Evolutionary conservation across 1,140 invertebrate genomes (phyloP).

Genomic region (Anastrepha ludens): DNA sequence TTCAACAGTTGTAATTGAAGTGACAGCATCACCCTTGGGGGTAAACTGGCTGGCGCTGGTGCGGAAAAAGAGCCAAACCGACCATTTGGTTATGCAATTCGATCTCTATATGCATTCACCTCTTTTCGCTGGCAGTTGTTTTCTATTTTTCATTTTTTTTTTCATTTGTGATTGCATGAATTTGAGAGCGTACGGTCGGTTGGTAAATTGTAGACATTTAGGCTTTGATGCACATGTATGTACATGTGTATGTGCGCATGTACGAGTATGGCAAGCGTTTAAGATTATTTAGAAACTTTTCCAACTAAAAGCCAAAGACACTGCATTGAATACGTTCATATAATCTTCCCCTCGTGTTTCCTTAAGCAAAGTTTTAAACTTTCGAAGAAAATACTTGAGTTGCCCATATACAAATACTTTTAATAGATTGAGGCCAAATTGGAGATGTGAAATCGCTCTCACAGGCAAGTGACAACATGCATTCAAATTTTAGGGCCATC

Average conservation of each 20-base stretch:
- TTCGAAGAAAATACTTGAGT: no score
- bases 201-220: conserved; percentile 36
- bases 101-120: conserved; percentile 17
- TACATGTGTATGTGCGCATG: no score
- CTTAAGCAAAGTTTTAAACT: no score
- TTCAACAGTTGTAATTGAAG: conserved; percentile 43
- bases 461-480: no score
- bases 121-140: not conserved
- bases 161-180: not conserved
- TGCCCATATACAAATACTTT: no score
- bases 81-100: conserved; percentile 36
- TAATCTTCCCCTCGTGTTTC: no score
- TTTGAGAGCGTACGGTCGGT: not conserved
- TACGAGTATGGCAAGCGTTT: not conserved
- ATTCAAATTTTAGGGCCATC: no score
- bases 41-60: not conserved
- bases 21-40: conserved; percentile 27
- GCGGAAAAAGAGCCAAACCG: conserved; percentile 43
- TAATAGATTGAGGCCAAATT: no score
- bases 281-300: not conserved
- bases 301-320: no score
- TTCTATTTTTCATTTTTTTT: not conserved
- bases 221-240: not conserved
- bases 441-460: no score
- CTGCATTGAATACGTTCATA: no score